These are phyloP conservation scores for Cotesia typhae DNA, from an alignment of 1,140 invertebrate species.

Conservation along the genomic window DNA sequence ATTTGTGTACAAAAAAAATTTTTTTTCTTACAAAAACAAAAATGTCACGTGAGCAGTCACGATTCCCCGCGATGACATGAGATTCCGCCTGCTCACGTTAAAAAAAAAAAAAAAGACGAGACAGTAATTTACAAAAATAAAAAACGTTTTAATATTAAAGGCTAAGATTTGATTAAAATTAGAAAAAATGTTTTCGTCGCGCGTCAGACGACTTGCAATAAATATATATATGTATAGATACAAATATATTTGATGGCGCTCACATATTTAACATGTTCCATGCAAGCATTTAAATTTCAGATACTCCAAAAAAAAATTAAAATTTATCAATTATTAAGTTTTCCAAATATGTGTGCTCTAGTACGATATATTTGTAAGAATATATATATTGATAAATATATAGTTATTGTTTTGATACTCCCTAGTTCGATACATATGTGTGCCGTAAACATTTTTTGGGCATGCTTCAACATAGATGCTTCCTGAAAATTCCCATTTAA, in stretches of 20 bases:
- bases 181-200: slow-evolving; percentile 30
- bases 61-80: slow-evolving; percentile 35
- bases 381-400: slow-evolving; percentile 19
- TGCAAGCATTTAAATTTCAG: too few relatives aligned
- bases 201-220: slow-evolving; percentile 26
- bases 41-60: slow-evolving; percentile 37
- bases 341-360: too few relatives aligned
- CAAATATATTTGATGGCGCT: neutral
- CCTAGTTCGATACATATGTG: slow-evolving; percentile 48
- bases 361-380: slow-evolving; percentile 10
- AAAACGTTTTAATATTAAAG: slow-evolving; percentile 21
- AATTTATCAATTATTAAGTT: too few relatives aligned
- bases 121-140: slow-evolving; percentile 20
- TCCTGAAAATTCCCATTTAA: slow-evolving; percentile 49
- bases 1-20: neutral
- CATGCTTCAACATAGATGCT: slow-evolving; percentile 64
- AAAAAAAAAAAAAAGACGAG: slow-evolving; percentile 15
- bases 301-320: too few relatives aligned
- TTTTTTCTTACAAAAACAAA: slow-evolving; percentile 3
- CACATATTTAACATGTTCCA: neutral
- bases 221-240: slow-evolving; percentile 8
- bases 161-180: slow-evolving; percentile 28
- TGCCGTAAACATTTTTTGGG: slow-evolving; percentile 64
- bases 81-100: slow-evolving; percentile 37
- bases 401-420: slow-evolving; percentile 17